These are phyloP conservation scores for Trichomalopsis sarcophagae DNA, from an alignment of 1,140 invertebrate species.

Conservation along the genomic window DNA sequence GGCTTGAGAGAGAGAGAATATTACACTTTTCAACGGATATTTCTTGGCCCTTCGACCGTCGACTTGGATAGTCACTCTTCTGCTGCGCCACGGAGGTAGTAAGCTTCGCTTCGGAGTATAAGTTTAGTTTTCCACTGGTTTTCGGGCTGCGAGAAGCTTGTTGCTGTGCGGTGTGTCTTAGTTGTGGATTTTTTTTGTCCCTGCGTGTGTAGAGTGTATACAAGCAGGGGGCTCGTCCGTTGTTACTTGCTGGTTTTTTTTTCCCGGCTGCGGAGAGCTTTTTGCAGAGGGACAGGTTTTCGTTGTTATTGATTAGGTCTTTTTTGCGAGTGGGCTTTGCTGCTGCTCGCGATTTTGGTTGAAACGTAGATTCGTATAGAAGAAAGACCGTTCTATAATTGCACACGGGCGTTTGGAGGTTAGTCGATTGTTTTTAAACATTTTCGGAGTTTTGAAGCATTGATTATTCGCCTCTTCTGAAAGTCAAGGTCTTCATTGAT, in stretches of 20 bases:
- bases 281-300: neutral
- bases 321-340: neutral
- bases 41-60: neutral
- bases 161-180: conserved; percentile 12
- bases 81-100: neutral
- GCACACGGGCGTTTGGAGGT: neutral
- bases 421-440: conserved; percentile 26
- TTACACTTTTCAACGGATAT: neutral
- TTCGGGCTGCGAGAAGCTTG: neutral
- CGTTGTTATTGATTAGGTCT: neutral
- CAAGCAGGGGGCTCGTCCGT: too few species aligned
- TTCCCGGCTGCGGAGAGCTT: neutral
- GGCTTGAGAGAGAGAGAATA: neutral
- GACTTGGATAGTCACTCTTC: neutral
- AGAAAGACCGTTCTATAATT: neutral
- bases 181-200: conserved; percentile 13
- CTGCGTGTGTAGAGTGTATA: too few species aligned
- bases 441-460: neutral
- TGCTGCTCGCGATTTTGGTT: neutral
- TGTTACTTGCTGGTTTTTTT: neutral
- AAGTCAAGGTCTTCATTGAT: neutral
- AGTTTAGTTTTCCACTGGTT: neutral
- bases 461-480: neutral
- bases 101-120: neutral
- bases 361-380: too few species aligned